Evolutionary conservation across 2,797 vertebrate genomes (phyloP), one percentile per base, ranked within the genome.

Genomic region (Gallirallus australis): DNA sequence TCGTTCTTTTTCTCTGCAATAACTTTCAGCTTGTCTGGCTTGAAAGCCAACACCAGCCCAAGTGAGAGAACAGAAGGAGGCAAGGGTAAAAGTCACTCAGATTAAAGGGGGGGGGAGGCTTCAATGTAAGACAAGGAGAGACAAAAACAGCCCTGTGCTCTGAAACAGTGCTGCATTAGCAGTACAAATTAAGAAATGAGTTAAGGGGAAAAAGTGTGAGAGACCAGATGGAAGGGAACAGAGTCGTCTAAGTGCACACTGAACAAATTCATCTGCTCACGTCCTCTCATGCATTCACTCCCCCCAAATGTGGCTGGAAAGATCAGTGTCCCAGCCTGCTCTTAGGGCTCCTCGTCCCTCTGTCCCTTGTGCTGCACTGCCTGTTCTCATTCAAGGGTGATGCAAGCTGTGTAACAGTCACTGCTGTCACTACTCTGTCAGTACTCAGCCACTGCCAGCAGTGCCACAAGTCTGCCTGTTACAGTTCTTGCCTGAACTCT

Each of bases 161-260:
- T 90, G 77, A 63, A 92, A 86, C 68, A 24, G 25, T 82, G 61
- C 66, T 63, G 81, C 90, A 93, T 90, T 96, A 92, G 45, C 60
- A 77, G 45, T 27, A 47, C 30, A 77, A 77, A 90, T 89, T 70
- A 86, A 94, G 89, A 92, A 79, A 93, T 85, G 6, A 92, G 64
- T 92, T 94, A 91, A 85, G 53, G 70, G 81, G 81, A 11, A 6
- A 92, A 95, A 92, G 81, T 94, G 90, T 73, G 86, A 92, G 63
- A 90, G 81, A 92, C 83, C 93, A 92, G 89, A 96, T 92, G 95
- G 94, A 94, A 89, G 48, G 66, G 70, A 95, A 90, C 56, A 73
- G 66, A 88, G 83, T 73, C 15, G 0, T 28, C 60, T 89, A 93
- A 95, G 78, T 82, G 95, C 33, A 64, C 60, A n/a, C 48, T 86